Evolutionary conservation across 2,888 invertebrate genomes (phyloP).

Genomic region (Leptopterna dolabrata): DNA sequence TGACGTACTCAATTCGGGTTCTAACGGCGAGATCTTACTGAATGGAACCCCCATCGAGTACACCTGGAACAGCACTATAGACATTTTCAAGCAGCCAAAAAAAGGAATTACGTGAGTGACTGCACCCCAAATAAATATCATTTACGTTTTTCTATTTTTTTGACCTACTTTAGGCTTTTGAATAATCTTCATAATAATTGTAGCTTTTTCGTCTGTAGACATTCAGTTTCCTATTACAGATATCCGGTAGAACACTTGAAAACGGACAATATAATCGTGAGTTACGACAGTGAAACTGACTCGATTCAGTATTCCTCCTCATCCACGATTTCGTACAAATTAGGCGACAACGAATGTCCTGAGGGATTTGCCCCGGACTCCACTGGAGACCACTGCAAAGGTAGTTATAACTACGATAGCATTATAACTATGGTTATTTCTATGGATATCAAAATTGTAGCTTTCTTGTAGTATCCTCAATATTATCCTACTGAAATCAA

Average conservation of each 20-base stretch:
- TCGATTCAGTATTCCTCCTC: not conserved
- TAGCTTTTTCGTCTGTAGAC: too few species aligned
- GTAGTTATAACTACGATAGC: too few species aligned
- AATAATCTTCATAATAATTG: too few species aligned
- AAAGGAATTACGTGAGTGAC: not conserved
- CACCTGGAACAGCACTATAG: not conserved
- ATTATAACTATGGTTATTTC: not conserved
- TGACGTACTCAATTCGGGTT: not conserved
- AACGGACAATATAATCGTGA: not conserved
- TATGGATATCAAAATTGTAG: not conserved
- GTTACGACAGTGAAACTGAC: not conserved
- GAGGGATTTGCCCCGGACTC: not conserved
- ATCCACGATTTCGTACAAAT: not conserved
- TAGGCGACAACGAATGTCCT: not conserved
- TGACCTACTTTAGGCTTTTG: not conserved
- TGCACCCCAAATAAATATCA: not conserved
- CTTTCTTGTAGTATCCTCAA: not conserved
- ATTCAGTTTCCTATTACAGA: not conserved
- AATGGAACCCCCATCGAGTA: not conserved
- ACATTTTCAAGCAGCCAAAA: not conserved
- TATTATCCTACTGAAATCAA: not conserved
- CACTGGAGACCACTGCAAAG: not conserved
- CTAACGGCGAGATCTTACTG: not conserved
- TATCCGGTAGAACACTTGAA: not conserved
- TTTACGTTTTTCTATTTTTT: not conserved